Percentiles rank a stretch among this genome's conserved stretches.
Conservation (phyloP, 2,113 vertebrate species). For the Phycodurus eques region DNA sequence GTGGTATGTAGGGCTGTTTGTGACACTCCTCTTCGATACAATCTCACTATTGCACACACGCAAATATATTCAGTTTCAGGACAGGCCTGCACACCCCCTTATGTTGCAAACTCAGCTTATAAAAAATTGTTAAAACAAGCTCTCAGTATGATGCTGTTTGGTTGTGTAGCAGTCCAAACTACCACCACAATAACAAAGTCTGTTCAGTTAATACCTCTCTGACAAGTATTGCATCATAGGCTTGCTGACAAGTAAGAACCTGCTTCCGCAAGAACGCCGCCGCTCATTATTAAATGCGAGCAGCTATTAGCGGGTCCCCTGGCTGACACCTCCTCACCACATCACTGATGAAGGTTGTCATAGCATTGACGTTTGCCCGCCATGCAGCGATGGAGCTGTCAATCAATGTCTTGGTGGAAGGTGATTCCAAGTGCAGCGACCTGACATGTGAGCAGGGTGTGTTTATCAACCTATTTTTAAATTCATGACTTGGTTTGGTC, state of each 20-base stretch:
- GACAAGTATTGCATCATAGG: background rate
- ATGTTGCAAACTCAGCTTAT: background rate
- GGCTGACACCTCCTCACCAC: background rate
- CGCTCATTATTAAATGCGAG: background rate
- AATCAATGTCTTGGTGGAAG: slow-evolving; percentile 28
- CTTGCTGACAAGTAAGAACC: background rate
- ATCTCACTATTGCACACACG: background rate
- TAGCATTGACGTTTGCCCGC: slow-evolving; percentile 28
- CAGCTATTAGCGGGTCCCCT: background rate
- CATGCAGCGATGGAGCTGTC: slow-evolving; percentile 23
- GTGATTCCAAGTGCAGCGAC: background rate
- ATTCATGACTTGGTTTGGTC: background rate
- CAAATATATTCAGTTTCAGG: background rate
- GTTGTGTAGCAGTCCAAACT: background rate
- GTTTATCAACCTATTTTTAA: background rate
- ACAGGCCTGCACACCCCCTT: background rate
- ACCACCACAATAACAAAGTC: background rate
- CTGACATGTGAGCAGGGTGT: background rate
- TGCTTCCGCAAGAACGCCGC: background rate
- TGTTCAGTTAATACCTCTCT: background rate
- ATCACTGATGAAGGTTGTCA: slow-evolving; percentile 26
- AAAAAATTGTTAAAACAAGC: no score
- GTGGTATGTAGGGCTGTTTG: background rate
- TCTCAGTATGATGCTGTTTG: background rate
- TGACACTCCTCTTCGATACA: background rate